Evolutionary conservation across 2,113 vertebrate species (phyloP), one percentile per base, ranked within the genome.

Genomic region (Tragelaphus buxtoni): DNA sequence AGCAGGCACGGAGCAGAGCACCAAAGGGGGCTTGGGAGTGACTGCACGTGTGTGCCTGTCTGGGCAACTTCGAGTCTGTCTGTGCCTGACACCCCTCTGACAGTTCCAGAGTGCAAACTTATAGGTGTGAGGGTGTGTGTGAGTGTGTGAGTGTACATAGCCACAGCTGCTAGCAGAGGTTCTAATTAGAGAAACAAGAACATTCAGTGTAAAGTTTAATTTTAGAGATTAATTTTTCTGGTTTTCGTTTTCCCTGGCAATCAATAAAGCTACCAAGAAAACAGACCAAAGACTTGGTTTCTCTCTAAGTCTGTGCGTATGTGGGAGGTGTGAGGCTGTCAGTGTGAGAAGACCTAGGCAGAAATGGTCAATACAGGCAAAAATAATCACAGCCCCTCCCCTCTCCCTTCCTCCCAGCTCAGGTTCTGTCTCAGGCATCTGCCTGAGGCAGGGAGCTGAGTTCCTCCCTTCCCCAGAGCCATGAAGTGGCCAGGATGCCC

Each of bases 161-260:
- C 97, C 95, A 98, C 97, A 96, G 94, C 95, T 97, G 96, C 98
- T 98, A 98, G 97, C 96, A 97, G 97, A 98, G 77, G 91, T 97
- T 97, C 97, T 98, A 97, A 98, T 98, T 97, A 98, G 95, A 98
- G 96, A 97, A 98, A 98, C 96, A 97, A 98, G 97, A 98, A 98
- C 97, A 97, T 98, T 97, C 97, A 91, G 95, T 97, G 96, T 97
- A 96, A 98, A 97, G 97, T 98, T 98, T 98, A 98, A 98, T 97
- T 98, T 98, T 98, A 97, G 97, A 98, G 97, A 98, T 97, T 97
- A 96, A 97, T 97, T 96, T 97, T 97, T 97, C 97, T 97, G 96
- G 94, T 96, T 97, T 98, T 96, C 30, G 2, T 97, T 97, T 97
- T 97, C 92, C 97, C 88, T 97, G 97, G 96, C 92, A 97, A 97